Evolutionary conservation across 92 coral and sea anemone species (phyloP).

Genomic region (Diadumene lineata): DNA sequence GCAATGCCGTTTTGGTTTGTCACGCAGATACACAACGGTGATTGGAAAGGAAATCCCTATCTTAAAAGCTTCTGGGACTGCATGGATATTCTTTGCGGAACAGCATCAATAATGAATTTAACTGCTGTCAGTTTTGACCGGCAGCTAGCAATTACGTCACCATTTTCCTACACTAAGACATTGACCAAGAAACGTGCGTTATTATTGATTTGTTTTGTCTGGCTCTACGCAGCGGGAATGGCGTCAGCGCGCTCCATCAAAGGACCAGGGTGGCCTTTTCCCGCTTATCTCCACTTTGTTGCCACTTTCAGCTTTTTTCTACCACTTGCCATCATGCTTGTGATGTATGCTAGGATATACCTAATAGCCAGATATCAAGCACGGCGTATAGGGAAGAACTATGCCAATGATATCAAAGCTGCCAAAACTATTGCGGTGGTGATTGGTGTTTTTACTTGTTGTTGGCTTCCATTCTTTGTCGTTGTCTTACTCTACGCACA

Average conservation of each 20-base stretch:
- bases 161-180: slow-evolving; percentile 83
- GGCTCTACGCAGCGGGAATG: slow-evolving; percentile 76
- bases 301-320: slow-evolving; percentile 75
- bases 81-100: slow-evolving; percentile 87
- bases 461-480: slow-evolving; percentile 84
- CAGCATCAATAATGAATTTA: slow-evolving; percentile 85
- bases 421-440: slow-evolving; percentile 97
- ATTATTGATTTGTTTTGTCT: slow-evolving; percentile 61
- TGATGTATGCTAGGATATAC: slow-evolving; percentile 88
- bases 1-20: slow-evolving; percentile 93
- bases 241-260: slow-evolving; percentile 51
- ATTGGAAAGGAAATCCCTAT: slow-evolving; percentile 30
- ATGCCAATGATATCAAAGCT: slow-evolving; percentile 94
- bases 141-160: slow-evolving; percentile 92
- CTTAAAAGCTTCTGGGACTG: slow-evolving; percentile 71
- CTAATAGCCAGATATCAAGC: slow-evolving; percentile 96
- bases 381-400: slow-evolving; percentile 86
- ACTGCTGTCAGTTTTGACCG: slow-evolving; percentile 91
- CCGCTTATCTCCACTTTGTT: slow-evolving; percentile 67
- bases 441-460: slow-evolving; percentile 78
- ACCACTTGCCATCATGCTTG: slow-evolving; percentile 76
- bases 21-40: slow-evolving; percentile 52
- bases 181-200: slow-evolving; percentile 80
- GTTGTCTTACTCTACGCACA: slow-evolving; percentile 66
- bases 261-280: slow-evolving; percentile 61